Evolutionary conservation across 2,113 vertebrate genomes (phyloP).

Genomic region (Aplodontia rufa): DNA sequence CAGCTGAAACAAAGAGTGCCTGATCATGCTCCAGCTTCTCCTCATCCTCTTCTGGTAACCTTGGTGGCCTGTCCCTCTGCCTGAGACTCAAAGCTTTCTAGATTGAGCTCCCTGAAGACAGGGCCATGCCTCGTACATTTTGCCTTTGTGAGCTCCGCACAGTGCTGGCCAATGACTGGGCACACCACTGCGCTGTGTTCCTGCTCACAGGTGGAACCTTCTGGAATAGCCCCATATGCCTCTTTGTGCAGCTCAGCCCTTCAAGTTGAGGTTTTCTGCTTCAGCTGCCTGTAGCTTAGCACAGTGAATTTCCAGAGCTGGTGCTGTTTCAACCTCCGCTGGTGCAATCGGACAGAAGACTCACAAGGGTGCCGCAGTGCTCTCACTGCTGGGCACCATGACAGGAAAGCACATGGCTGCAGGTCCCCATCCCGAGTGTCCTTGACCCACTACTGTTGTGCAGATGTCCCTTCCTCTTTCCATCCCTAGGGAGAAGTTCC

Average conservation of each 20-base stretch:
- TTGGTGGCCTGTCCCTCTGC: neutral
- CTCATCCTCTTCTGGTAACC: neutral
- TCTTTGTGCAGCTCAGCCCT: neutral
- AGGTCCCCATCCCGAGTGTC: neutral
- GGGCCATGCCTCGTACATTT: neutral
- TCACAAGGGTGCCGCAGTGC: rapidly evolving
- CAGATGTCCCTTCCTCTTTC: neutral
- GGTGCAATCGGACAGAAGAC: neutral
- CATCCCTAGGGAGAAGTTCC: neutral
- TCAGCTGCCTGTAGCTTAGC: neutral
- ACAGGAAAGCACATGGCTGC: rapidly evolving
- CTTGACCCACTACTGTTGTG: neutral
- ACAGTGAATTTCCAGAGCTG: neutral
- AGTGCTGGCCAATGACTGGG: no score
- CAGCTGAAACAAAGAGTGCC: neutral
- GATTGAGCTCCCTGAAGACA: neutral
- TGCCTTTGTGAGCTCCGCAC: neutral
- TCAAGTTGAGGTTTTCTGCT: no score
- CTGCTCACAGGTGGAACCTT: neutral
- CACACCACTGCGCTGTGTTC: rapidly evolving
- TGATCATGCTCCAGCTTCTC: neutral
- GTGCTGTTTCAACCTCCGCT: neutral
- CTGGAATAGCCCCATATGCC: rapidly evolving
- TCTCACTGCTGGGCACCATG: rapidly evolving
- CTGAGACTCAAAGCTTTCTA: neutral